A percentile compares a stretch with the other conserved stretches of the same genome.
These are phyloP conservation scores for Gavia stellata DNA, from an alignment of 2,113 vertebrate species.

Conservation along the genomic window DNA sequence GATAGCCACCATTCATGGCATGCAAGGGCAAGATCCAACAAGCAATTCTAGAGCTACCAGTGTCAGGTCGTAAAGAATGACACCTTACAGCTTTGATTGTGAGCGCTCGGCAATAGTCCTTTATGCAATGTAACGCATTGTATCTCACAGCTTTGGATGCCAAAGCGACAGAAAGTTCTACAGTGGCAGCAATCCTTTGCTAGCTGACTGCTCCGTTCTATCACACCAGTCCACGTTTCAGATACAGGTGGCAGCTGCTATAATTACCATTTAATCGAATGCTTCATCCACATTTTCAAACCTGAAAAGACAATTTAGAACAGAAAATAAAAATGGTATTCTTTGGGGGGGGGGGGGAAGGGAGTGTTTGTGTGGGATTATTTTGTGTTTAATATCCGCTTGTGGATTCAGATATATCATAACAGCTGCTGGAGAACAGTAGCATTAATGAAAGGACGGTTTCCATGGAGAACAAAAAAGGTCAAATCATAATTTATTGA, in stretches of 20 bases:
- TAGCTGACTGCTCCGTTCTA: neutral
- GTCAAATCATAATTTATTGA: slow-evolving; percentile 32
- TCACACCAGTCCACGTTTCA: rapidly evolving
- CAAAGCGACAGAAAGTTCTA: neutral
- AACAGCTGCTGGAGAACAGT: neutral
- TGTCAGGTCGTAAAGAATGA: too few species aligned
- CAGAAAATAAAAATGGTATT: neutral
- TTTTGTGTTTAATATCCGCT: neutral
- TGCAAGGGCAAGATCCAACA: neutral
- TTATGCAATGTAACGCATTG: rapidly evolving
- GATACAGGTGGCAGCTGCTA: neutral
- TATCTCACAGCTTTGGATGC: neutral
- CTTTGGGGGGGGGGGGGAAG: rapidly evolving
- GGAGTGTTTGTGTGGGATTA: neutral
- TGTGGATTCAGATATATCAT: neutral
- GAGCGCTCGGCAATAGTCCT: rapidly evolving
- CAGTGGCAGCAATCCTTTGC: rapidly evolving
- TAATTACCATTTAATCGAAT: neutral
- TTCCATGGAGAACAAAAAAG: slow-evolving; percentile 70
- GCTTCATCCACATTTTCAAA: neutral
- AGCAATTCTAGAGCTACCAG: neutral
- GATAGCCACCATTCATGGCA: neutral
- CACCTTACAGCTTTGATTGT: too few species aligned
- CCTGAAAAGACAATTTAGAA: neutral
- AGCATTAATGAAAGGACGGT: slow-evolving; percentile 20